phyloP scores from a whole-genome alignment of 2,888 invertebrate genomes.

The Ectemnius continuus region DNA sequence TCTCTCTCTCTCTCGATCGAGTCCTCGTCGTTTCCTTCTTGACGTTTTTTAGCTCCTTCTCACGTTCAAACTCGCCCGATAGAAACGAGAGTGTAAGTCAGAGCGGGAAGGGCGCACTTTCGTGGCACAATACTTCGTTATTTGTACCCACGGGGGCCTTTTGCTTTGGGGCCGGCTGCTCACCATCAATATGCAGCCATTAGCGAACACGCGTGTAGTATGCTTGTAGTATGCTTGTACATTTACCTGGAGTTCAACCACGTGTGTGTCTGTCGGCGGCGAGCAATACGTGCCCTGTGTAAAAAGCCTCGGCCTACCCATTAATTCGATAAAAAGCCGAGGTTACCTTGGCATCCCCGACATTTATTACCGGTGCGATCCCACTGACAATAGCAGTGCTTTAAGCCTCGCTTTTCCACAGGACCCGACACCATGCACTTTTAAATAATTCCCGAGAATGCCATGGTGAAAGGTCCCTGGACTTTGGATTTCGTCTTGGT shows the following conservation, averaged over 20 bases:
- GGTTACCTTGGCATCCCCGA: background rate
- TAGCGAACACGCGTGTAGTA: conserved; percentile 53
- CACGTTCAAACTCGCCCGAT: background rate
- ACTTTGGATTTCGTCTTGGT: background rate
- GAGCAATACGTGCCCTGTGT: conserved; percentile 22
- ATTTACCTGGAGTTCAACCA: conserved; percentile 25
- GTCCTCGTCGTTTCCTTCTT: no score
- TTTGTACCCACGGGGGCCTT: conserved; percentile 39
- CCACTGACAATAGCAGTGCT: background rate
- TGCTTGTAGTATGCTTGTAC: conserved; percentile 17
- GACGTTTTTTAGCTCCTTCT: background rate
- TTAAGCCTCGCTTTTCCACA: no score
- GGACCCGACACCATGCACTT: no score
- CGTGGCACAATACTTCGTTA: conserved; percentile 56
- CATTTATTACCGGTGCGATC: conserved; percentile 8
- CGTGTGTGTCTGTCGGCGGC: conserved; percentile 31
- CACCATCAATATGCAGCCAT: conserved; percentile 52
- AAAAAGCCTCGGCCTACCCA: conserved; percentile 18
- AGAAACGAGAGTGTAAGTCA: background rate
- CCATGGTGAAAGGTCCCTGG: background rate
- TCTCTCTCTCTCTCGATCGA: no score
- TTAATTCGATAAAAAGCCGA: conserved; percentile 15
- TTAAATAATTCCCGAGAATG: background rate
- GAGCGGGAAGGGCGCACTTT: conserved; percentile 26
- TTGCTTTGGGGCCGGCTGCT: conserved; percentile 33